phyloP scores from a whole-genome alignment of 1,140 invertebrate genomes.

The Atta texana region DNA sequence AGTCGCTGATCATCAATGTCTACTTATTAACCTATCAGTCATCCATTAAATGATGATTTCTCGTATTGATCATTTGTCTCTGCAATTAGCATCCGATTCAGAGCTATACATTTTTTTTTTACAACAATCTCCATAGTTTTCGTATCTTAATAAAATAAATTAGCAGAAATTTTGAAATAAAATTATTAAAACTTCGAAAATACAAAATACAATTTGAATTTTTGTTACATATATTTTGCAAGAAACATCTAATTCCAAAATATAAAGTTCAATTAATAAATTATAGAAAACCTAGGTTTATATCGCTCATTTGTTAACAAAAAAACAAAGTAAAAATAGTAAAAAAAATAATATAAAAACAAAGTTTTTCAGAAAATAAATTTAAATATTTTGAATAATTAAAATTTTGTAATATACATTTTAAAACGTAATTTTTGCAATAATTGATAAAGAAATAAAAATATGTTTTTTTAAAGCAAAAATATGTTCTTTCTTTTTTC shows the following conservation, averaged over 20 bases:
- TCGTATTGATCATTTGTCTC: neutral
- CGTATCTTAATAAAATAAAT: neutral
- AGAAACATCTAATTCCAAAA: neutral
- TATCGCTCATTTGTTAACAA: neutral
- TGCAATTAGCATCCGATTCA: neutral
- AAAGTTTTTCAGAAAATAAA: too few species aligned
- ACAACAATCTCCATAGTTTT: neutral
- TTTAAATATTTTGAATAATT: too few species aligned
- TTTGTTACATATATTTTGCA: neutral
- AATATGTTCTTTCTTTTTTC: too few species aligned
- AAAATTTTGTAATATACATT: too few species aligned
- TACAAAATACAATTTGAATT: neutral
- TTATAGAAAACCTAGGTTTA: neutral
- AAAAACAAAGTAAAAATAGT: too few species aligned
- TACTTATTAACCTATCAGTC: conserved; percentile 17
- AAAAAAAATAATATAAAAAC: too few species aligned
- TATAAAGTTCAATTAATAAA: neutral
- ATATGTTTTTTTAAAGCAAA: too few species aligned
- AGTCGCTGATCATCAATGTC: neutral
- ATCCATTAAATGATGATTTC: conserved; percentile 25
- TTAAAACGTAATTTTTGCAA: too few species aligned
- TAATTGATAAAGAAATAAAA: too few species aligned
- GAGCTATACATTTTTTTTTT: too few species aligned
- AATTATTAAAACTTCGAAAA: neutral
- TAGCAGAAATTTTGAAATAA: neutral